Evolutionary conservation across 2,113 vertebrate species (phyloP).

Genomic region (Aviceda subcristata): DNA sequence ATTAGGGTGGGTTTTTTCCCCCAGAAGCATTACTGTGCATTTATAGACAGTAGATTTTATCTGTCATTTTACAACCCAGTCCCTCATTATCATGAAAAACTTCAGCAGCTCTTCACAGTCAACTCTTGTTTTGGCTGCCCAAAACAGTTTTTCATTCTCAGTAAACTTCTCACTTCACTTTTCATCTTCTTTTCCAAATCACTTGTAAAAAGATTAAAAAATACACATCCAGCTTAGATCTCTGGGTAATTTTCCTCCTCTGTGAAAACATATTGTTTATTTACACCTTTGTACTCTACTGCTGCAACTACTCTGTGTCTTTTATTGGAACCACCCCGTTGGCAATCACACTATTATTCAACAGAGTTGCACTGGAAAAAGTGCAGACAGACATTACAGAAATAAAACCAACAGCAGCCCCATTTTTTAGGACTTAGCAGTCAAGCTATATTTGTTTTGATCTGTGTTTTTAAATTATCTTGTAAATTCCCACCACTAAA

Average conservation of each 20-base stretch:
- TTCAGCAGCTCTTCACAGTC: slow-evolving; percentile 6
- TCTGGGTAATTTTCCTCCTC: not conserved
- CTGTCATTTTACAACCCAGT: slow-evolving; percentile 1
- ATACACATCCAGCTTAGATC: not conserved
- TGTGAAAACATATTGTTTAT: not conserved
- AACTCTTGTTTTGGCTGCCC: slow-evolving; percentile 8
- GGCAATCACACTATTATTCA: not conserved
- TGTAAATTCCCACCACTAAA: not conserved
- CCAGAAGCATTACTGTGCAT: slow-evolving; percentile 41
- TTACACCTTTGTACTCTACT: not conserved
- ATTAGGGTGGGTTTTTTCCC: not conserved
- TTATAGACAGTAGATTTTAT: slow-evolving; percentile 24
- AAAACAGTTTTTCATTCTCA: not conserved
- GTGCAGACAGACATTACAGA: not conserved
- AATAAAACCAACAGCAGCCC: not conserved
- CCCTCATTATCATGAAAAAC: slow-evolving; percentile 41
- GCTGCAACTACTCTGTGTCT: not conserved
- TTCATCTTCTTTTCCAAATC: not conserved
- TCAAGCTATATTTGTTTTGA: not conserved
- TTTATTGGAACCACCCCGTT: not conserved
- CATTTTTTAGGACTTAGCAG: not conserved
- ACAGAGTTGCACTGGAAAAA: not conserved
- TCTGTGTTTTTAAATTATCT: not conserved
- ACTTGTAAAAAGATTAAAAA: not conserved
- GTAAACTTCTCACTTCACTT: slow-evolving; percentile 1